These are phyloP conservation scores for Anagrus nilaparvatae DNA, from an alignment of 1,140 invertebrate genomes.

Conservation along the genomic window DNA sequence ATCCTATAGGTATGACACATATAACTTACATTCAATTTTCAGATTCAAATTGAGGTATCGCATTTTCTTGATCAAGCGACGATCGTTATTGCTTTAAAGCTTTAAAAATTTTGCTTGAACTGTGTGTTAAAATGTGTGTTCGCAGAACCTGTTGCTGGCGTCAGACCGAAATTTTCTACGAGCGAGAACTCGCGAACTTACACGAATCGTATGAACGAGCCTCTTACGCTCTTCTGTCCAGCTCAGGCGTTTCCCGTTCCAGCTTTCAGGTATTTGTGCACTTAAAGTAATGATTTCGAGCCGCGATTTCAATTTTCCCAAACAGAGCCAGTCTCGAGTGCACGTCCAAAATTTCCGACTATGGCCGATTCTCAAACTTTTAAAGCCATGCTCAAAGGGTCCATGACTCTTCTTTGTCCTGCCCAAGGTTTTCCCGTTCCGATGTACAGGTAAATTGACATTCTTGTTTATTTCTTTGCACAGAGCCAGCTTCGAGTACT, in stretches of 20 bases:
- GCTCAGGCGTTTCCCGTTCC: conserved; percentile 57
- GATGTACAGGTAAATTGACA: conserved; percentile 45
- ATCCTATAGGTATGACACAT: conserved; percentile 32
- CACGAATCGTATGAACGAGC: conserved; percentile 41
- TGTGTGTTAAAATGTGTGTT: conserved; percentile 18
- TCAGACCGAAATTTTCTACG: conserved; percentile 63
- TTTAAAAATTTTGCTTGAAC: background rate
- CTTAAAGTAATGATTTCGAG: background rate
- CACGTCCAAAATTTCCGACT: conserved; percentile 39
- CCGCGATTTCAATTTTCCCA: background rate
- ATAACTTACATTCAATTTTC: no score
- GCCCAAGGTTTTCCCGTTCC: conserved; percentile 59
- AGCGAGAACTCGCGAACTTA: conserved; percentile 50
- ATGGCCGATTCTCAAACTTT: conserved; percentile 38
- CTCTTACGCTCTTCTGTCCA: conserved; percentile 52
- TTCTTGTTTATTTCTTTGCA: conserved; percentile 27
- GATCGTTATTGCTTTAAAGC: background rate
- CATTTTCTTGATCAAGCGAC: conserved; percentile 14
- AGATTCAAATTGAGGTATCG: conserved; percentile 10
- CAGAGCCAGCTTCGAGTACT: conserved; percentile 41
- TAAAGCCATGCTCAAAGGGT: conserved; percentile 29
- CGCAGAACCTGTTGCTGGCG: conserved; percentile 63
- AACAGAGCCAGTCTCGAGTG: conserved; percentile 38
- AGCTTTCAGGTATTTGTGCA: conserved; percentile 46
- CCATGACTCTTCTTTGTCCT: conserved; percentile 48